Conservation (phyloP, 2,888 invertebrate genomes). For the Pyrrhosoma nymphula region DNA sequence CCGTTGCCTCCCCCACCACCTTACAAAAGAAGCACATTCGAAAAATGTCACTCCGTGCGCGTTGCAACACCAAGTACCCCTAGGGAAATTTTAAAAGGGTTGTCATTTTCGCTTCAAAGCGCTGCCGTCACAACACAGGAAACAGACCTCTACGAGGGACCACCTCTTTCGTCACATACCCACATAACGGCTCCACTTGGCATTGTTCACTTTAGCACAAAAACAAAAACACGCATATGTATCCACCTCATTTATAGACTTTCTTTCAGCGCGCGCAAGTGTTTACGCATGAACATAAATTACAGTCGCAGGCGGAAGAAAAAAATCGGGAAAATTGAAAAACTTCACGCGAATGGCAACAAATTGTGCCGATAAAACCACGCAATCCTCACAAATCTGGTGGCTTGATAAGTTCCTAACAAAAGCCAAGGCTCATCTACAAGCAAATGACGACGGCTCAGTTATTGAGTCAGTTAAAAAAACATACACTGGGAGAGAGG, state of each 20-base stretch:
- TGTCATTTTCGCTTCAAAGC: conserved; percentile 28
- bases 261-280: neutral
- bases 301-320: neutral
- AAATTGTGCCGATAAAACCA: neutral
- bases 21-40: neutral
- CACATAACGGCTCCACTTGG: conserved; percentile 17
- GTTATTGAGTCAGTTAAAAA: conserved; percentile 51
- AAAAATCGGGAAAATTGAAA: neutral
- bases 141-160: neutral
- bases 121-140: conserved; percentile 39
- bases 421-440: neutral
- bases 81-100: conserved; percentile 37
- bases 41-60: conserved; percentile 4
- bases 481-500: conserved; percentile 34
- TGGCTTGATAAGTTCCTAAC: neutral
- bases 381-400: neutral
- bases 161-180: neutral
- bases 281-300: neutral
- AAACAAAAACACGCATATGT: conserved; percentile 30
- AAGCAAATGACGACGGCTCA: neutral
- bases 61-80: conserved; percentile 18
- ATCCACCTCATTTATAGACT: neutral
- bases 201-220: conserved; percentile 3
- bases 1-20: neutral
- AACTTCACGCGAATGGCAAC: neutral